Evolutionary conservation across 2,797 vertebrate species (phyloP), one percentile per base, ranked within the genome.

Genomic region (Dromococcyx pavoninus): DNA sequence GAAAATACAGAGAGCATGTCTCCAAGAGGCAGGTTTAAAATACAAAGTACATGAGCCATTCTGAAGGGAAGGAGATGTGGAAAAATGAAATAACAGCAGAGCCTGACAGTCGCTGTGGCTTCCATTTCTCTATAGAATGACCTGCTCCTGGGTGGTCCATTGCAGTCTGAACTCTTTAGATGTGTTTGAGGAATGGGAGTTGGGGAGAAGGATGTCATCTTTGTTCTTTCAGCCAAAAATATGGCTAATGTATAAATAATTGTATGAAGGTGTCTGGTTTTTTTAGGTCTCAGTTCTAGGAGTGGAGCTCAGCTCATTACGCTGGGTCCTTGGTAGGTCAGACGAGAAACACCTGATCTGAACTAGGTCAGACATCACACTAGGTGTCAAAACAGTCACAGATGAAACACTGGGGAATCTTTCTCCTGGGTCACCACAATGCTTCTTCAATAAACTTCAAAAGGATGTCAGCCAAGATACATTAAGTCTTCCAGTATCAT

Each of bases 181-280:
- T 35, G 10, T 44, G 19, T 79, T 35, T 80, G 88, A 95, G 67
- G 62, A 76, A 19, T 4, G 24, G 53, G 50, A 62, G 12, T 1
- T 88, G 58, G 27, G 78, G 30, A 48, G 39, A 60, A 85, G 78
- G 85, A 78, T 71, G 50, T 79, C 22, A 48, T 70, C 91, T 96
- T 94, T 94, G 84, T 93, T 96, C 86, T 91, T 84, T 44, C 46
- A 51, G 88, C 79, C 94, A 95, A 94, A 85, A 75, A 23, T 67
- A 51, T 5, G 32, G 28, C 32, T 69, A 5, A 46, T 33, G 32
- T 37, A 19, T 60, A 76, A 94, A 83, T 92, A 51, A 48, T 43
- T 76, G 44, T 16, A 39, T 33, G 57, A 84, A 88, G 51, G 85
- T 95, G 46, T 83, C 87, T 89, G 9, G n/a, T 32, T 67, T 35